Percentiles rank a stretch among this genome's conserved stretches.
phyloP scores from a whole-genome alignment of 2,888 invertebrate genomes.

The Tiliacea citrago region DNA sequence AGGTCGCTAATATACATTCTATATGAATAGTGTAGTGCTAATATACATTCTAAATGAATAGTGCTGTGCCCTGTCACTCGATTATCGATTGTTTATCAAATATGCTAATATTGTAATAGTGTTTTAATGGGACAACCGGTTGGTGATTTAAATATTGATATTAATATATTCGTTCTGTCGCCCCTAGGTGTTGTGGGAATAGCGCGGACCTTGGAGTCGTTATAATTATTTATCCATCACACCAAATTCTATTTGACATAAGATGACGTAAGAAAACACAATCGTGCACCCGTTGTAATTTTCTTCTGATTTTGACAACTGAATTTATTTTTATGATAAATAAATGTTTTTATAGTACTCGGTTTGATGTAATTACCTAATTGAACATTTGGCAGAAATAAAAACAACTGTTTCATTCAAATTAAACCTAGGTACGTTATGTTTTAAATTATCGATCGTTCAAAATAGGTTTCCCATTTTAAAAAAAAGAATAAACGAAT shows the following conservation, averaged over 20 bases:
- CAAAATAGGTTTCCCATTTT: not conserved
- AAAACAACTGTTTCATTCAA: not conserved
- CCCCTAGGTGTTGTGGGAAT: constrained; percentile 72
- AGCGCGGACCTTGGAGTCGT: constrained; percentile 60
- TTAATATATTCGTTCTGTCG: constrained; percentile 75
- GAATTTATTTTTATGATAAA: not conserved
- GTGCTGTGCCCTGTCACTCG: constrained; percentile 76
- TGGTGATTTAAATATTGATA: constrained; percentile 79
- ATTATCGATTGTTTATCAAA: constrained; percentile 85
- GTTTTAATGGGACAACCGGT: constrained; percentile 85
- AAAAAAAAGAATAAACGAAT: not conserved
- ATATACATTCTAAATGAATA: constrained; percentile 75
- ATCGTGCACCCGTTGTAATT: not conserved
- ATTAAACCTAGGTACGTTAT: not conserved
- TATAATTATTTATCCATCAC: not conserved
- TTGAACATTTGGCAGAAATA: not conserved
- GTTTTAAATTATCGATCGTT: too few species aligned
- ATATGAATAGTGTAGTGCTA: constrained; percentile 76
- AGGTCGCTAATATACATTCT: constrained; percentile 60
- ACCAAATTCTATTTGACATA: not conserved
- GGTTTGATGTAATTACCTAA: too few species aligned
- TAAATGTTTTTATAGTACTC: too few species aligned
- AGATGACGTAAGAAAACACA: not conserved
- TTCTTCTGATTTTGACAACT: not conserved
- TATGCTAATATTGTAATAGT: constrained; percentile 87